These are phyloP conservation scores for Trachelus iudaicus DNA, from an alignment of 2,888 invertebrate genomes.

Conservation along the genomic window DNA sequence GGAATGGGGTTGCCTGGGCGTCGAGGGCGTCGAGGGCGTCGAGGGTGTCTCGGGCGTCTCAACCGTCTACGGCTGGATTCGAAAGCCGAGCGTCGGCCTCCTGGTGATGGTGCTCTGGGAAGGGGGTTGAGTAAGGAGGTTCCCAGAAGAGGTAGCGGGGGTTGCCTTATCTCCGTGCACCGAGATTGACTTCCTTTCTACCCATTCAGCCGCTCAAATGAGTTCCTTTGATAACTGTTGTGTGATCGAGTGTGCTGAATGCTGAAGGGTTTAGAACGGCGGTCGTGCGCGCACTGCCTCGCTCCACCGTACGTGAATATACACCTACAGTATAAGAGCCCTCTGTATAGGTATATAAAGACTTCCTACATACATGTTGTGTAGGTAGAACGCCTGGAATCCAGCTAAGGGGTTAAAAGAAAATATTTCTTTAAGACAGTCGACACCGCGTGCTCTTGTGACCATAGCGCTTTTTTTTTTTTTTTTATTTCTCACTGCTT, in stretches of 20 bases:
- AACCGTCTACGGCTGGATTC: too few species aligned
- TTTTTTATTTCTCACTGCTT: too few species aligned
- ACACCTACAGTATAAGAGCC: too few species aligned
- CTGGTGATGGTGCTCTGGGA: slow-evolving; percentile 25
- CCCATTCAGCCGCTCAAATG: slow-evolving; percentile 64
- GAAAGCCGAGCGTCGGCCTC: too few species aligned
- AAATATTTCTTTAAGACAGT: slow-evolving; percentile 1
- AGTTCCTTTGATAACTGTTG: slow-evolving; percentile 66
- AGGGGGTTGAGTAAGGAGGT: slow-evolving; percentile 33
- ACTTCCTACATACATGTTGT: background rate
- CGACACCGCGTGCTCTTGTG: background rate
- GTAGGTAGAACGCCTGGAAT: too few species aligned
- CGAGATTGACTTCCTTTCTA: slow-evolving; percentile 65
- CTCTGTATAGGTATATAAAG: too few species aligned
- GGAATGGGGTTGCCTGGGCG: background rate
- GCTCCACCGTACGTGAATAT: too few species aligned
- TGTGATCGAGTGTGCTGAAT: slow-evolving; percentile 65
- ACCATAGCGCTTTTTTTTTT: too few species aligned
- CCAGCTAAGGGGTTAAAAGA: background rate
- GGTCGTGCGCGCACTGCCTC: slow-evolving; percentile 35
- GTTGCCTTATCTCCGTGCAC: slow-evolving; percentile 62
- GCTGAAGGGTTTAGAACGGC: slow-evolving; percentile 60
- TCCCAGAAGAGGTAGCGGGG: slow-evolving; percentile 12
- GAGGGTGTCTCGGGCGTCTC: background rate
- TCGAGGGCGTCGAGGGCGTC: background rate